These are phyloP conservation scores for Acronicta leporina DNA, from an alignment of 2,888 invertebrate species.

Conservation along the genomic window DNA sequence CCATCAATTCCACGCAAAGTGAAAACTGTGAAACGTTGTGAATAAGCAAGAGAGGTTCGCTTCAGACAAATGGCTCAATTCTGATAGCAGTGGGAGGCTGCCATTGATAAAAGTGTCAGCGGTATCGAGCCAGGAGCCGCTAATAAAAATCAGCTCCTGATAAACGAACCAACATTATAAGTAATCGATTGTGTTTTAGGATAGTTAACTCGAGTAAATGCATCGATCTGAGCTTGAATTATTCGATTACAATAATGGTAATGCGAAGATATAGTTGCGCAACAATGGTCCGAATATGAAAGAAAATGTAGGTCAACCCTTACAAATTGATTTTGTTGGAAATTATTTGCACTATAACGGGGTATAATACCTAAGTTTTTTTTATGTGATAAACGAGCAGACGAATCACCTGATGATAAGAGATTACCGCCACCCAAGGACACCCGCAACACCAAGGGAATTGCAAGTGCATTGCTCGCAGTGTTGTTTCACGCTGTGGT, in stretches of 20 bases:
- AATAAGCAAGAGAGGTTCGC: conserved; percentile 42
- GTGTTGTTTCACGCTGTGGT: too few species aligned
- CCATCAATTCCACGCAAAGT: conserved; percentile 50
- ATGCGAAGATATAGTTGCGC: too few species aligned
- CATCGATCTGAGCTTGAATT: conserved; percentile 4
- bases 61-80: conserved; percentile 68
- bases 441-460: too few species aligned
- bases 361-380: too few species aligned
- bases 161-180: conserved; percentile 8
- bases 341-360: too few species aligned
- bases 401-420: too few species aligned
- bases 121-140: conserved; percentile 5
- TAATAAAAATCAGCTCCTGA: conserved; percentile 24
- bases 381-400: too few species aligned
- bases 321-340: too few species aligned
- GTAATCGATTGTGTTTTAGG: conserved; percentile 1
- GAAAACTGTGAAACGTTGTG: conserved; percentile 29
- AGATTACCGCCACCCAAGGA: too few species aligned
- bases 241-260: neutral
- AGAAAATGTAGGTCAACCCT: too few species aligned
- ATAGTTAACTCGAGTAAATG: conserved; percentile 8
- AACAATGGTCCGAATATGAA: too few species aligned
- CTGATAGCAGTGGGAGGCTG: conserved; percentile 53
- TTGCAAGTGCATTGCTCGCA: too few species aligned
- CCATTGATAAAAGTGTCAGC: conserved; percentile 59